Base-by-base conservation (phyloP, 2,888 invertebrate genomes). In the Hipparchia sbordonii region DNA sequence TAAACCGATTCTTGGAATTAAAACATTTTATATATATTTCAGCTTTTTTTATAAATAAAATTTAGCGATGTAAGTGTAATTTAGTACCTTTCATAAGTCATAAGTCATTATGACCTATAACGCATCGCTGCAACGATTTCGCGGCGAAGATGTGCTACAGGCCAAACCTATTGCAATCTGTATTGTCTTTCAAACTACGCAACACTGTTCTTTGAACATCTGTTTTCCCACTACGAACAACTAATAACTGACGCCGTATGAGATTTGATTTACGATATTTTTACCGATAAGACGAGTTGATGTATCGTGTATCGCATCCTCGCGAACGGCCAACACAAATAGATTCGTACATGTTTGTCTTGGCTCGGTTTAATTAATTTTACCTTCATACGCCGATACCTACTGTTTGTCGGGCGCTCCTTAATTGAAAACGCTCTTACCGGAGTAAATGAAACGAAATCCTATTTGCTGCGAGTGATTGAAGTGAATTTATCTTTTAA, bases 341-440 rank as follows among this genome's bases (percentile, higher is more conserved):
- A 91, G 88, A 90, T 87, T 84, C 88, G 88, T 88, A 89, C 88
- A 91, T 93, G 91, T 93, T 92, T 93, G 92, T 92, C 92, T 93
- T 92, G 89, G 88, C 85, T 87, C 84, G 86, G 89, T 90, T 93
- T 92, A 93, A 93, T 93, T 93, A 92, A 93, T 93, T 91, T 92
- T 91, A 93, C 92, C 92, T 92, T 92, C 92, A 93, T 93, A 93
- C 91, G 88, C 90, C 91, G 91, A 92, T 93, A 93, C 81, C 81
- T 81, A 81, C 91, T 91, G 92, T 91, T 92, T 91, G 91, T 87
- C 88, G 89, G 89, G 88, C 86, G 87, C 83, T 89, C 89, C 91
- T 90, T 93, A 93, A 93, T 93, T 93, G 92, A 90, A 93, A 93
- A 91, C 91, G 89, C 91, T 92, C 91, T 91, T 90, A 88, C 87